Evolutionary conservation across 1,140 invertebrate species (phyloP).

Genomic region (Apolygus lucorum): DNA sequence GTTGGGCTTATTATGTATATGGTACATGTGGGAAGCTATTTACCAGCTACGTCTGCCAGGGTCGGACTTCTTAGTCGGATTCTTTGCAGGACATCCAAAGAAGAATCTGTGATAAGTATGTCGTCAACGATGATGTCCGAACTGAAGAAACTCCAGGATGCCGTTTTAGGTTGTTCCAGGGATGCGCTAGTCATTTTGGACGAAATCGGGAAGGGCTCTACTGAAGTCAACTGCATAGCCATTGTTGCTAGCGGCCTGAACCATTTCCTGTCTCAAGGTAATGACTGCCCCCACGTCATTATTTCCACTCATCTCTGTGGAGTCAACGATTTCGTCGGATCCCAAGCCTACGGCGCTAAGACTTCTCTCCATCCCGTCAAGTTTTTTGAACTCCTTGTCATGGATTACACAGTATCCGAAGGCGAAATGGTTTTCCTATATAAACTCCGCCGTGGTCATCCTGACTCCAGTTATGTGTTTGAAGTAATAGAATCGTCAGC

Average conservation of each 20-base stretch:
- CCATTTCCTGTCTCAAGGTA: slow-evolving; percentile 16
- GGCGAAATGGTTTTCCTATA: slow-evolving; percentile 11
- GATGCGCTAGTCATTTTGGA: slow-evolving; percentile 20
- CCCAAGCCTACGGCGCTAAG: not conserved
- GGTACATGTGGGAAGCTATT: slow-evolving; percentile 80
- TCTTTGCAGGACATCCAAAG: slow-evolving; percentile 53
- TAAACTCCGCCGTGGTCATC: slow-evolving; percentile 1
- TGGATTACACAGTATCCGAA: slow-evolving; percentile 8
- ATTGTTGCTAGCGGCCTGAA: slow-evolving; percentile 18
- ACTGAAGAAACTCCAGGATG: slow-evolving; percentile 18
- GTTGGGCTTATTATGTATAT: slow-evolving; percentile 62
- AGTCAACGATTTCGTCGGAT: not conserved
- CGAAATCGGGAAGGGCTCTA: slow-evolving; percentile 26
- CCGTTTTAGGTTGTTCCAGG: not conserved
- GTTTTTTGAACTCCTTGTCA: not conserved
- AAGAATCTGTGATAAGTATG: slow-evolving; percentile 18
- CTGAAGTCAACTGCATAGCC: slow-evolving; percentile 20
- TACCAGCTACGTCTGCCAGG: slow-evolving; percentile 65
- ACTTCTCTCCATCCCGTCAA: not conserved
- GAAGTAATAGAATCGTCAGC: slow-evolving; percentile 5
- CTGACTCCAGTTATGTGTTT: not conserved
- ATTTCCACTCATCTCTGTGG: slow-evolving; percentile 21
- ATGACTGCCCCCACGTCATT: slow-evolving; percentile 19
- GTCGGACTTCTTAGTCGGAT: slow-evolving; percentile 65
- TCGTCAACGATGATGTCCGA: slow-evolving; percentile 24